Conservation (phyloP, 2,113 vertebrate species). For the Solea solea region DNA sequence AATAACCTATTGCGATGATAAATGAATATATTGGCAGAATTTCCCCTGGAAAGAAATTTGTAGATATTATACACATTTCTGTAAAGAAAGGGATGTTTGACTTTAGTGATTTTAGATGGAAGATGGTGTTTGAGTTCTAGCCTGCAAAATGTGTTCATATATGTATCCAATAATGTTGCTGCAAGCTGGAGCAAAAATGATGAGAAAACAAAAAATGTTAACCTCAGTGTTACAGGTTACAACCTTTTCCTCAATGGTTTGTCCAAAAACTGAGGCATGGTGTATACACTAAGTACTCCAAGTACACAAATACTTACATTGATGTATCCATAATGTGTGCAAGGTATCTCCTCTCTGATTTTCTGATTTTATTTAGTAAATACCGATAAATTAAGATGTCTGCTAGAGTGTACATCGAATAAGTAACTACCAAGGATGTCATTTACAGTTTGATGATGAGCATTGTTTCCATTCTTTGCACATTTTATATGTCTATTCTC, state of each 20-base stretch:
- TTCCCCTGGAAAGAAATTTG: constrained; percentile 10
- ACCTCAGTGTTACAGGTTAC: neutral
- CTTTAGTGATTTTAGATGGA: constrained; percentile 5
- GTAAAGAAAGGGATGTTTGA: constrained; percentile 1
- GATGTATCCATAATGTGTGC: too few species aligned
- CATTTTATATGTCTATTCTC: too few species aligned
- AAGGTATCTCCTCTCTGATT: too few species aligned
- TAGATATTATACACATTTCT: neutral
- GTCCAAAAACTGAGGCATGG: neutral
- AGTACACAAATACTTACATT: too few species aligned
- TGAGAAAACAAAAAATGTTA: constrained; percentile 15
- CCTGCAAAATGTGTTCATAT: constrained; percentile 3
- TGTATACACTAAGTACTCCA: neutral
- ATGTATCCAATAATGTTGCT: constrained; percentile 4
- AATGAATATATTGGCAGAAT: neutral
- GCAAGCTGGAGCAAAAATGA: neutral
- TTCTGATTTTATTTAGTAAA: too few species aligned
- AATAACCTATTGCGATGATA: too few species aligned
- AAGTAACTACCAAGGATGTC: too few species aligned
- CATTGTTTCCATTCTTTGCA: too few species aligned
- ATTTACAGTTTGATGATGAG: too few species aligned
- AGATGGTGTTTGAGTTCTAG: constrained; percentile 3
- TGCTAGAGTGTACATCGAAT: too few species aligned
- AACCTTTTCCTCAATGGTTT: constrained; percentile 23
- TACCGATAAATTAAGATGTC: too few species aligned